Evolutionary conservation across 1,140 invertebrate genomes (phyloP).

Genomic region (Galendromus occidentalis): DNA sequence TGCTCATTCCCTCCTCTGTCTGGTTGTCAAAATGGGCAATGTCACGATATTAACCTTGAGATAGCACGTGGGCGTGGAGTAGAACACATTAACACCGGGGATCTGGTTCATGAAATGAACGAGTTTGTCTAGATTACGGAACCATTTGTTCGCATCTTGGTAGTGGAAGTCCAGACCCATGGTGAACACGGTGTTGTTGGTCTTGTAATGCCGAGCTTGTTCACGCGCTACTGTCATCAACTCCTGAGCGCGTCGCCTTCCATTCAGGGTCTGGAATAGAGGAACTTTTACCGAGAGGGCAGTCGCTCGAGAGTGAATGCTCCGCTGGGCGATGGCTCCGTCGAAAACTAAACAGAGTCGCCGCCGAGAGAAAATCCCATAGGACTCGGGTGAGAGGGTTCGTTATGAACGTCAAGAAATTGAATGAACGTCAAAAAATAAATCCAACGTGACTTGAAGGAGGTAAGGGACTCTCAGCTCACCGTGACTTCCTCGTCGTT

Average conservation of each 20-base stretch:
- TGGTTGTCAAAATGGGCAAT: no score
- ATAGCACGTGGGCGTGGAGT: slow-evolving; percentile 55
- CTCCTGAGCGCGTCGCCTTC: neutral
- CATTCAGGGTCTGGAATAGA: slow-evolving; percentile 3
- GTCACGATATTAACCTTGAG: slow-evolving; percentile 4
- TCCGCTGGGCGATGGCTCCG: no score
- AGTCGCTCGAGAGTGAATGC: no score
- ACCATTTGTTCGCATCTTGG: slow-evolving; percentile 61
- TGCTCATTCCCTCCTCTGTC: no score
- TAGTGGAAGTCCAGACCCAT: slow-evolving; percentile 90
- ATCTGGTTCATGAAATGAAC: slow-evolving; percentile 40
- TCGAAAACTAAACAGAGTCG: no score
- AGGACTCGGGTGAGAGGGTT: no score
- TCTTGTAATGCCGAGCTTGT: slow-evolving; percentile 26
- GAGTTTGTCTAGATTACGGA: slow-evolving; percentile 60
- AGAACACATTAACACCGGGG: slow-evolving; percentile 41
- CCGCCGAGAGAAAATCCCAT: no score
- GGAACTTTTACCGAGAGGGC: no score
- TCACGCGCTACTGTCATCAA: slow-evolving; percentile 30
- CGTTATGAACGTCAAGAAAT: no score
- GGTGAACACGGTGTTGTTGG: slow-evolving; percentile 59
- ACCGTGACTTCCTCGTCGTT: slow-evolving; percentile 35
- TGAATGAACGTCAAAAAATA: no score
- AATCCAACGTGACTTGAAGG: neutral
- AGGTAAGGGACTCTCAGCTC: neutral